Base-by-base conservation (phyloP, 2,113 vertebrate genomes). In the Pristiophorus japonicus region DNA sequence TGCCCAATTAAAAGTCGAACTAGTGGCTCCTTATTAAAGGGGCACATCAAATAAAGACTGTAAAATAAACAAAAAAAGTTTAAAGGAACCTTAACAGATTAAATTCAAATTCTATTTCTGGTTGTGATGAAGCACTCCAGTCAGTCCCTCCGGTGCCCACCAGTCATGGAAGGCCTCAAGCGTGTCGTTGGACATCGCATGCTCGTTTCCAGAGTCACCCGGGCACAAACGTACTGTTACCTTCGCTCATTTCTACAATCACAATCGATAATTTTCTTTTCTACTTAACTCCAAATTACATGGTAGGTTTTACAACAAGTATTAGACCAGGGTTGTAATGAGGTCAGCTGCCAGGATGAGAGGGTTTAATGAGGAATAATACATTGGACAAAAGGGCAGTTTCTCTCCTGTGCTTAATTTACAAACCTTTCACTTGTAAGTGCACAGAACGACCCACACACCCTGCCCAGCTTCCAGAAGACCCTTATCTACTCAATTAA, bases 341-440 rank as follows among this genome's bases (percentile, higher is more conserved):
- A 91, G 59, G 88, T 63, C 59, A 20, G 16, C 59, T 91, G 88
- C 88, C 88, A 91, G n/a, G 34, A 91, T 62, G 55, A 62, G 55
- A 91, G 55, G 34, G 88, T 63, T 91, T 91, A 91, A 91, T 91
- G 88, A 91, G 59, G 59, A 63, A 91, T 63, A 91, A 91, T 63
- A 34, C 59, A 92, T 65, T 92, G 88, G 85, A 63, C 62, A 20
- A 92, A 92, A 92, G 88, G 88, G 59, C 88, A 65, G 30, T 92
- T 63, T 62, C 88, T 92, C 88, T 63, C 59, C 55, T 92, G 34
- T 92, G 88, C 59, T 92, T 92, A 92, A 92, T 92, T 38, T 92
- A 92, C 88, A 63, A 38, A n/a, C 18, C 34, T 92, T 92, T 90
- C 59, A 38, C 18, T 63, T 65, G n/a, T 63, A 92, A 92, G 51